Evolutionary conservation across 2,797 vertebrate genomes (phyloP).

Genomic region (Sebastes wilsoni): DNA sequence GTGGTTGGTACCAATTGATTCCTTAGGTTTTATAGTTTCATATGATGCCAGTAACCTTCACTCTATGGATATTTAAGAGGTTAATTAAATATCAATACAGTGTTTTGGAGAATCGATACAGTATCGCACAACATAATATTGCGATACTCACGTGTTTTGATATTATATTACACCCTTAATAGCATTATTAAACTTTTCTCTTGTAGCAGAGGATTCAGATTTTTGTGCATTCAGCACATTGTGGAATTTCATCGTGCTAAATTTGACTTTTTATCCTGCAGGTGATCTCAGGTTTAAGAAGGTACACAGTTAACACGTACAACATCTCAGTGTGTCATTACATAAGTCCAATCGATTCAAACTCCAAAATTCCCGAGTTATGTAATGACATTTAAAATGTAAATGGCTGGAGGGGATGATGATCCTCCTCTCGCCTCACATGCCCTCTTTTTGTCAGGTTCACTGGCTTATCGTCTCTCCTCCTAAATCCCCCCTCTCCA

Average conservation of each 20-base stretch:
- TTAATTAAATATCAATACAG: too few species aligned
- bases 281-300: neutral
- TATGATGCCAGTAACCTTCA: too few species aligned
- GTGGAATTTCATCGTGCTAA: neutral
- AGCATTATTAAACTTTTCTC: neutral
- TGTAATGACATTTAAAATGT: slow-evolving; percentile 39
- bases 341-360: slow-evolving; percentile 26
- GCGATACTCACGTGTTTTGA: too few species aligned
- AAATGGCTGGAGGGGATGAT: slow-evolving; percentile 11
- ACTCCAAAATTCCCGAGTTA: slow-evolving; percentile 6
- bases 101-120: too few species aligned
- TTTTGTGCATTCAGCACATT: neutral
- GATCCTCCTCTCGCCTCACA: slow-evolving; percentile 1
- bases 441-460: slow-evolving; percentile 21
- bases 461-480: neutral
- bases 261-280: neutral
- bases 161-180: too few species aligned
- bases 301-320: neutral
- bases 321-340: neutral
- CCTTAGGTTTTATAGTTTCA: too few species aligned
- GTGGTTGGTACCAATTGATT: too few species aligned
- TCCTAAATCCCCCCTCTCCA: neutral
- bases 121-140: too few species aligned
- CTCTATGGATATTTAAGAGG: too few species aligned
- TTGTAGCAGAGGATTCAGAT: neutral